Base-by-base conservation (phyloP, 2,797 vertebrate species). In the Tinamus major region DNA sequence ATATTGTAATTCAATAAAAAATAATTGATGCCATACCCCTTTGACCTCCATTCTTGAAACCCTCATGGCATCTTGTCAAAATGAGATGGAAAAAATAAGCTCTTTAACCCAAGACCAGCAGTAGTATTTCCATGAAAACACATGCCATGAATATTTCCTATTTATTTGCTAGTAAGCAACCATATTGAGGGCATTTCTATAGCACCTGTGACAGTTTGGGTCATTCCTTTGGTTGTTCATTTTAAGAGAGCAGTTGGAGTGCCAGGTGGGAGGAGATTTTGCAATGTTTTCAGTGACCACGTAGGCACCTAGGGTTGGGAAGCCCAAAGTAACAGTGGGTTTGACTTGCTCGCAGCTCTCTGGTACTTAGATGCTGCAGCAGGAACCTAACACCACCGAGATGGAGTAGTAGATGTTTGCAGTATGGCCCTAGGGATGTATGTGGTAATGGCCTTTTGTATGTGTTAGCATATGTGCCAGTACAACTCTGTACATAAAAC, bases 81-180 rank as follows among this genome's bases (percentile, higher is more conserved):
- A 61, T 6, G 21, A 44, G 42, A 24, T 48, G 18, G 33, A 33
- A 81, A 70, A 88, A 72, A 44, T 3, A 1, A 83, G 9, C 41
- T 72, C 39, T 85, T 74, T 74, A 71, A 78, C 9, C 4, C 55
- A 7, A 82, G 89, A 58, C 14, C 31, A 46, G 42, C 31, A 59
- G 3, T 89, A 89, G 6, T 62, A 75, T 56, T 91, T 87, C 49
- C 39, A 5, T 69, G 23, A 61, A 90, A 82, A 37, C 70, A 24
- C 19, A 26, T 56, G 51, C 53, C 13, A 4, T 64, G 23, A 58
- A 21, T 82, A 51, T 51, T 83, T 82, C 24, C 18, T 63, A 20
- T 82, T 51, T 27, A 33, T 0, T 35, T 87, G 20, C 62, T 83
- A 67, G 44, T 29, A 79, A 69, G 16, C n/a, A 41, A 21, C 46